Base-by-base conservation (phyloP, 1,140 invertebrate species). In the Amyelois transitella region DNA sequence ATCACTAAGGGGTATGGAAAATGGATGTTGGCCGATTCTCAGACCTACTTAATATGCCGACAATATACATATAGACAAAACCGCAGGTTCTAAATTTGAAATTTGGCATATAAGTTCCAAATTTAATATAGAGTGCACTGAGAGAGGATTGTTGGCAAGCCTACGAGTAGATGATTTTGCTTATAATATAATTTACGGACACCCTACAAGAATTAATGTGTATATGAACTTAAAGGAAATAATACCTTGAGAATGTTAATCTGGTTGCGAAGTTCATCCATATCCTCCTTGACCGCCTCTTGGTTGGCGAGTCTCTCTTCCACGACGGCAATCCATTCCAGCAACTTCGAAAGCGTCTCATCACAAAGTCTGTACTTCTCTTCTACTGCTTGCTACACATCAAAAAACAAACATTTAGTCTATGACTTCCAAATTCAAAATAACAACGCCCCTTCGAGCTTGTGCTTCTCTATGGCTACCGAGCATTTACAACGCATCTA, bases 311-410 rank as follows among this genome's bases (percentile, higher is more conserved):
- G 89, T 75, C 94, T 92, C 59, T 95, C 93, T 88, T 99, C 97
- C 5, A 98, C 89, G 60, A 95, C 93, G 6, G 91, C 91, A 54
- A 98, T 93, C 95, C 96, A 98, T 84, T 96, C 93, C 51, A 97
- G 88, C 38, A 98, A 90, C 81, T 96, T 95, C 28, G 92, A 92
- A 38, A 97, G 88, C 44, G 92, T 94, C 73, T 96, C 95, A 82
- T 95, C 95, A 88, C 94, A 98, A 70, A 95, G 91, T 85, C 93
- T 95, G 91, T 97, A 98, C 80, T 97, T 96, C 77, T 97, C 96
- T 87, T 97, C 94, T 64, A 97, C 94, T 69, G 96, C 96, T 95
- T 96, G 95, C 96, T 98, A 91, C 44, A 88, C 62, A 86, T 77
- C 51, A 72, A 87, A 77, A 77, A 61, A 55, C 50, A 50, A 49